These are phyloP conservation scores for Branchinecta lynchi DNA, from an alignment of 1,140 invertebrate genomes.

Conservation along the genomic window DNA sequence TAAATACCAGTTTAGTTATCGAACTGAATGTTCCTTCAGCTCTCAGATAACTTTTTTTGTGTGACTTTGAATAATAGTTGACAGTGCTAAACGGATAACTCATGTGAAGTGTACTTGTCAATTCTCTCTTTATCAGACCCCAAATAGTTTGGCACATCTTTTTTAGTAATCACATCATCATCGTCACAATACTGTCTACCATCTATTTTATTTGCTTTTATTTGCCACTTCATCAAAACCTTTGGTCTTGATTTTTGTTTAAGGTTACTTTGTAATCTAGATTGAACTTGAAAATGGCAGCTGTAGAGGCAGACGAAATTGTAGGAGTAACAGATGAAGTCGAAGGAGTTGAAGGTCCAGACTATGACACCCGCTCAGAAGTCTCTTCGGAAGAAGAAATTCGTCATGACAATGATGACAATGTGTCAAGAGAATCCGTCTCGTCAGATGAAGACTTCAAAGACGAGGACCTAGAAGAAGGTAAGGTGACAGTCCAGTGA, in stretches of 20 bases:
- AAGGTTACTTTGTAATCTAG: no score
- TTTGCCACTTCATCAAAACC: background rate
- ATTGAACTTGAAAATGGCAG: background rate
- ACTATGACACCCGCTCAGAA: background rate
- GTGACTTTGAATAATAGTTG: no score
- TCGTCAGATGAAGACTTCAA: slow-evolving; percentile 8
- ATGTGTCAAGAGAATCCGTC: background rate
- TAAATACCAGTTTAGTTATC: no score
- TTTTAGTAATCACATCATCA: no score
- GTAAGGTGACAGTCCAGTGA: background rate
- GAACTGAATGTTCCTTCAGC: no score
- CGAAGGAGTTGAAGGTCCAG: background rate
- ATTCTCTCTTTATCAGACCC: no score
- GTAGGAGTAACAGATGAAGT: background rate
- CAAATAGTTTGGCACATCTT: no score
- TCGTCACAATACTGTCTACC: no score
- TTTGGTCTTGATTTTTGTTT: background rate
- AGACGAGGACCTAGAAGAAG: background rate
- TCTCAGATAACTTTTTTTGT: no score
- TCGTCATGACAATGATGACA: background rate
- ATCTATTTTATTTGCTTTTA: no score
- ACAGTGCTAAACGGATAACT: no score
- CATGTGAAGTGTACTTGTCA: no score
- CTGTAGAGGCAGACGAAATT: background rate
- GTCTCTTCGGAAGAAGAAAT: background rate